phyloP scores from a whole-genome alignment of 1,140 invertebrate species.

The Bombus balteatus region DNA sequence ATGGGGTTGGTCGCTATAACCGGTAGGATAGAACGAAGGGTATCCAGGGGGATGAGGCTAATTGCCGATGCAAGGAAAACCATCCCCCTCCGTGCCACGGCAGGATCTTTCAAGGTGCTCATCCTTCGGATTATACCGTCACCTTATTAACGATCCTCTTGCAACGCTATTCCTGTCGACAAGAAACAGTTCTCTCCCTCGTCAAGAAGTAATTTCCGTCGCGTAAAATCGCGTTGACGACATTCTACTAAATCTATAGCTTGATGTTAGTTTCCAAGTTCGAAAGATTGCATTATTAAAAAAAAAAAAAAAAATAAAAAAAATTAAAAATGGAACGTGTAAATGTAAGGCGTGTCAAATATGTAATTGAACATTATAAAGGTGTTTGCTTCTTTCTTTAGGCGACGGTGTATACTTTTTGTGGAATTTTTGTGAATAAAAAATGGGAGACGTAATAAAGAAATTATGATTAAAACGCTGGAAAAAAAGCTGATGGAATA shows the following conservation, averaged over 20 bases:
- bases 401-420: not conserved
- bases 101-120: conserved; percentile 80
- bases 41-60: conserved; percentile 78
- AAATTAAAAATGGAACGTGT: not conserved
- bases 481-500: too few species aligned
- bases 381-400: too few species aligned
- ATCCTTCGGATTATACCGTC: conserved; percentile 69
- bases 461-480: not conserved
- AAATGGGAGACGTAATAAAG: not conserved
- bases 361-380: too few species aligned
- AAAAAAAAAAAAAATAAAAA: too few species aligned
- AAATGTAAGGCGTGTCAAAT: not conserved
- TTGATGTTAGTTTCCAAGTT: not conserved
- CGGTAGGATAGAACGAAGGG: conserved; percentile 74
- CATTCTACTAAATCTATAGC: not conserved
- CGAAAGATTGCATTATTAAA: not conserved
- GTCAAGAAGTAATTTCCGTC: not conserved
- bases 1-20: conserved; percentile 80
- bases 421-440: not conserved
- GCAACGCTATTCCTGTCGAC: not conserved
- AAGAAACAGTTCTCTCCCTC: not conserved
- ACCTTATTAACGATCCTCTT: conserved; percentile 53
- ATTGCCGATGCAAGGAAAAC: conserved; percentile 79
- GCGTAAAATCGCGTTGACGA: not conserved
- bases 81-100: conserved; percentile 62